Percentiles rank a stretch among this genome's conserved stretches.
Conservation (phyloP, 2,888 invertebrate species). For the Lasioglossum vierecki region DNA sequence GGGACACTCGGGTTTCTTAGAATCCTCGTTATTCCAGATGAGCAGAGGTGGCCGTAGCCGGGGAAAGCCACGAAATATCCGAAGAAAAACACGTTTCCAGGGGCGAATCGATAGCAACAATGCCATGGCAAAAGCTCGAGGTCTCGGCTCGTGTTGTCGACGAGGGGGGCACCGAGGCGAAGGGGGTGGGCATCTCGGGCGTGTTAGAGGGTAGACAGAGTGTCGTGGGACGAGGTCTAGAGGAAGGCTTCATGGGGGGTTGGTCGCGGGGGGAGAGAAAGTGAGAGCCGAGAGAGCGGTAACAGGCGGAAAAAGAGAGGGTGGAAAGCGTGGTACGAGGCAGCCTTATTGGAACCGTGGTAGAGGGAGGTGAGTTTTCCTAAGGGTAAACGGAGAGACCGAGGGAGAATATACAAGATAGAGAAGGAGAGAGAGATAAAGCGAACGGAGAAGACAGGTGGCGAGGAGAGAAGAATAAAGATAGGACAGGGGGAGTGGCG, state of each 20-base stretch:
- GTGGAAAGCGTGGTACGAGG: conserved; percentile 70
- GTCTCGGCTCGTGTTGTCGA: conserved; percentile 64
- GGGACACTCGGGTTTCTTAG: conserved; percentile 55
- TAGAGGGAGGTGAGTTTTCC: conserved; percentile 79
- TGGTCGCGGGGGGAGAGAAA: conserved; percentile 23
- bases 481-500: conserved; percentile 51
- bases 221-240: conserved; percentile 43
- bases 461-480: conserved; percentile 54
- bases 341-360: conserved; percentile 81
- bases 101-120: conserved; percentile 81
- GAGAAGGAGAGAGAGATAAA: conserved; percentile 42
- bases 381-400: conserved; percentile 76
- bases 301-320: conserved; percentile 63
- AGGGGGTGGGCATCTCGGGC: conserved; percentile 38
- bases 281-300: conserved; percentile 48
- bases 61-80: conserved; percentile 77
- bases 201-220: conserved; percentile 48
- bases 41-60: conserved; percentile 56
- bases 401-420: conserved; percentile 9
- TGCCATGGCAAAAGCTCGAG: conserved; percentile 76
- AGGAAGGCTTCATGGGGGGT: conserved; percentile 31
- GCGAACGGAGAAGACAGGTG: conserved; percentile 64
- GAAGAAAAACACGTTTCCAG: conserved; percentile 79
- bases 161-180: conserved; percentile 37
- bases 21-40: conserved; percentile 71